Base-by-base conservation (phyloP, 2,888 invertebrate genomes). In the Lobophora halterata region DNA sequence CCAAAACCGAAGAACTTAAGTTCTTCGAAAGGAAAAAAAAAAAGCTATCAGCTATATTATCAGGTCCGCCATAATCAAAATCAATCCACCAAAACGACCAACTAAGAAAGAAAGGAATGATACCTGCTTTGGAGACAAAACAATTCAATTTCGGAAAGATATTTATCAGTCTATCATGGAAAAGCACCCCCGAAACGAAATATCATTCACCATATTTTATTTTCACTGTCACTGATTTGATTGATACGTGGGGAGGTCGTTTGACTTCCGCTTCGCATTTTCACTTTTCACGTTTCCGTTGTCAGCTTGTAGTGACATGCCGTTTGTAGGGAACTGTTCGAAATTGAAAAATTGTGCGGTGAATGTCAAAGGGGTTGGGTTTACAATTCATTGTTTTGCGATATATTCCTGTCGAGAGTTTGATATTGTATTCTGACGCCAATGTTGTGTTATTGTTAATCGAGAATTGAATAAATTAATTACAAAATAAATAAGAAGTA, bases 221-320 rank as follows among this genome's bases (percentile, higher is more conserved):
- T 47, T 44, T 20, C 41, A 45, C 17, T 21, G 31, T 31, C 21
- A 19, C 23, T 27, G 17, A 16, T 32, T 54, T 59, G 64, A 63
- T 56, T 60, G 64, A 68, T 52, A 45, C 14, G 60, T 49, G 43
- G 56, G 46, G n/a, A n/a, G n/a, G 55, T 53, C 52, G 46, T 32
- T 59, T 55, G 52, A 52, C 61, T 66, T 66, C 62, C 61, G 51
- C 30, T 41, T 42, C 41, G 37, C 45, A 53, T 62, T 64, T 68
- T 61, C 59, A 60, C 45, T 68, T 65, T 67, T 57, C 62, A 42
- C 49, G 48, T 61, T 66, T 60, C 59, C 32, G 32, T 13, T 35
- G 31, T 39, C 35, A 40, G 41, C 9, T 12, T 21, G 38, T 21
- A 29, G 29, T 45, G 39, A 45, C 39, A 31, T 25, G 11, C 25